Conservation (phyloP, 2,888 invertebrate genomes). For the Chouioia cunea region DNA sequence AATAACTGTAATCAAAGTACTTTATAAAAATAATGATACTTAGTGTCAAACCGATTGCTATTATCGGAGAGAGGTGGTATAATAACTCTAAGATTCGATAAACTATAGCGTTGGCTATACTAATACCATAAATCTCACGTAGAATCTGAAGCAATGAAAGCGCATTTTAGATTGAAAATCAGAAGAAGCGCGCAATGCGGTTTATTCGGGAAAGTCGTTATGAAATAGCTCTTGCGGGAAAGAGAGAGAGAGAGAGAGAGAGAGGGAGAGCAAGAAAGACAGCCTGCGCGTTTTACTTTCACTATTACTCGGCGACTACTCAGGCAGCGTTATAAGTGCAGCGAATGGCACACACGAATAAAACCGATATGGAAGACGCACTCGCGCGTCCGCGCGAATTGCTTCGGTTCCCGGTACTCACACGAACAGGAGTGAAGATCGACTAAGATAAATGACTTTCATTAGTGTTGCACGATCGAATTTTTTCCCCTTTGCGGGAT, state of each 20-base stretch:
- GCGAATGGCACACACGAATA: not conserved
- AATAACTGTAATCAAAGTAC: too few species aligned
- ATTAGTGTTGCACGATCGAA: slow-evolving; percentile 17
- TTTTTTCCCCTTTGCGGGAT: slow-evolving; percentile 1
- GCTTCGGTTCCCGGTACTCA: not conserved
- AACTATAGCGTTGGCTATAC: too few species aligned
- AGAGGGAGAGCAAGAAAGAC: too few species aligned
- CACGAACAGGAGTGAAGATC: slow-evolving; percentile 22
- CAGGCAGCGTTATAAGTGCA: slow-evolving; percentile 3
- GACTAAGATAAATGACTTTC: slow-evolving; percentile 30
- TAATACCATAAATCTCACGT: too few species aligned
- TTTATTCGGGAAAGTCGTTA: slow-evolving; percentile 22
- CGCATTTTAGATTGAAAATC: too few species aligned
- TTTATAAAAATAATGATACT: too few species aligned
- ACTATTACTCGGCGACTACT: slow-evolving; percentile 16
- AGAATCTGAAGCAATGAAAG: too few species aligned
- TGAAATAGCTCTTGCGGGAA: slow-evolving; percentile 29
- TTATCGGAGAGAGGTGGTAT: not conserved
- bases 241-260: too few species aligned
- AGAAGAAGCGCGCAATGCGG: slow-evolving; percentile 1
- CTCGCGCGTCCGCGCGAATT: too few species aligned
- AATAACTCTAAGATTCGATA: too few species aligned
- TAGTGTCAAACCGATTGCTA: not conserved
- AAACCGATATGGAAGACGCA: not conserved
- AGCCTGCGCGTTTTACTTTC: slow-evolving; percentile 25